Conservation (phyloP, 2,888 invertebrate genomes). For the Hirtodrosophila confusa region DNA sequence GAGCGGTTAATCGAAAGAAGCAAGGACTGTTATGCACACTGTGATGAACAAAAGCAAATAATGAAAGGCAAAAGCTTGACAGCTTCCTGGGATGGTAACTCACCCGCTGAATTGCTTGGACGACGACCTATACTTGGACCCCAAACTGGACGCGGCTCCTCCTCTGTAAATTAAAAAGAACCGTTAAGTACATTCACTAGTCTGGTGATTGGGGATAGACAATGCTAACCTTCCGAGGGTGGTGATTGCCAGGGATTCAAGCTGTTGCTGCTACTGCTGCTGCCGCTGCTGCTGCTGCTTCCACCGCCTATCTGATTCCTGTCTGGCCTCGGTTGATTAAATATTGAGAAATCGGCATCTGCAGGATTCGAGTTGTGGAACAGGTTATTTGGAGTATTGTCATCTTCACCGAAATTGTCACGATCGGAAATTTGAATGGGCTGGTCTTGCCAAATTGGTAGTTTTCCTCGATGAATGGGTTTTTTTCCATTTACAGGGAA, state of each 20-base stretch:
- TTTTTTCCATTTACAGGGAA: constrained; percentile 38
- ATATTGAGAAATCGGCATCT: constrained; percentile 58
- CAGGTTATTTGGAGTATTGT: constrained; percentile 35
- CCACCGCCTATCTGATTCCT: neutral
- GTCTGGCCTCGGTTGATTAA: constrained; percentile 24
- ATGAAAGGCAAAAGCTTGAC: too few species aligned
- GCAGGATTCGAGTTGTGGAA: constrained; percentile 67
- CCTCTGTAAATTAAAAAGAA: constrained; percentile 1
- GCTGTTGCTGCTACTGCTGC: neutral
- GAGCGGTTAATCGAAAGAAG: neutral
- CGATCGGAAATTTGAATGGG: constrained; percentile 21
- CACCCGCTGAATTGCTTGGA: constrained; percentile 24
- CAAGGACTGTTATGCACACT: constrained; percentile 22
- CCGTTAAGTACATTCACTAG: fast-evolving
- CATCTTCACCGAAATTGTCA: constrained; percentile 35
- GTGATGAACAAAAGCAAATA: neutral
- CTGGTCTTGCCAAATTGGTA: constrained; percentile 22
- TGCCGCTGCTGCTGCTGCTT: neutral
- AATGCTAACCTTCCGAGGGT: neutral
- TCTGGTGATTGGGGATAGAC: fast-evolving
- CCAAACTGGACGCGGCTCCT: constrained; percentile 12
- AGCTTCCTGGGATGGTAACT: neutral
- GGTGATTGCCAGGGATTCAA: constrained; percentile 9
- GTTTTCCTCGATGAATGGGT: constrained; percentile 38
- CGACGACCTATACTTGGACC: neutral